These are phyloP conservation scores for Labia minor DNA, from an alignment of 2,888 invertebrate species.

Conservation along the genomic window DNA sequence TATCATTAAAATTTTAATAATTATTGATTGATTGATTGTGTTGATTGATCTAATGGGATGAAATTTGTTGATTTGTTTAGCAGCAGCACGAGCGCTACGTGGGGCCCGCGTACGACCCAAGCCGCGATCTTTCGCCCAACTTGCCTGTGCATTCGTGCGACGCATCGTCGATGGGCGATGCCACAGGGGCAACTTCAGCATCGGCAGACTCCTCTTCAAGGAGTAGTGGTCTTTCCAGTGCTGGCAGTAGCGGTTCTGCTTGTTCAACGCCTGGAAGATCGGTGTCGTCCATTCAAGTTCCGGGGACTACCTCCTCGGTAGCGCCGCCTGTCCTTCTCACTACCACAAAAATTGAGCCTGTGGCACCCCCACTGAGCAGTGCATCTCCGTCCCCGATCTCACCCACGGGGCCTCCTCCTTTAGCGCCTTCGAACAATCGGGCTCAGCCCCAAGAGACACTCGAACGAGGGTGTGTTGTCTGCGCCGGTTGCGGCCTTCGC, in stretches of 20 bases:
- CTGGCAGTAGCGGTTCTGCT: background rate
- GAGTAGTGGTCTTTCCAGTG: background rate
- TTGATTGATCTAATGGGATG: no score
- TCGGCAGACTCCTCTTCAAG: constrained; percentile 14
- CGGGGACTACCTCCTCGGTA: constrained; percentile 8
- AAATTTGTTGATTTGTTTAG: constrained; percentile 37
- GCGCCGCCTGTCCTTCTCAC: constrained; percentile 18
- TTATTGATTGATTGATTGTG: no score
- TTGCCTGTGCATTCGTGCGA: constrained; percentile 55
- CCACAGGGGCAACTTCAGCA: constrained; percentile 21
- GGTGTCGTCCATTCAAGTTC: constrained; percentile 16
- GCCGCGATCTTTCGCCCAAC: constrained; percentile 61
- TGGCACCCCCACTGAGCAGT: constrained; percentile 8
- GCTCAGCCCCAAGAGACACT: constrained; percentile 35
- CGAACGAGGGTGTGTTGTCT: constrained; percentile 40
- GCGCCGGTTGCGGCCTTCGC: constrained; percentile 78
- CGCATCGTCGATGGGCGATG: constrained; percentile 38
- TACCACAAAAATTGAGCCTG: constrained; percentile 9
- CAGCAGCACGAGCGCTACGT: constrained; percentile 49
- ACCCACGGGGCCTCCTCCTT: constrained; percentile 36
- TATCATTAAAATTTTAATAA: no score
- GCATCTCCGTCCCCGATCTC: constrained; percentile 36
- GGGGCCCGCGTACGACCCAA: constrained; percentile 51
- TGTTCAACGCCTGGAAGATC: constrained; percentile 3
- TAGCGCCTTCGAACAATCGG: background rate